These are phyloP conservation scores for Aphelenchoides fujianensis DNA, from an alignment of 1,140 invertebrate species.

Conservation along the genomic window DNA sequence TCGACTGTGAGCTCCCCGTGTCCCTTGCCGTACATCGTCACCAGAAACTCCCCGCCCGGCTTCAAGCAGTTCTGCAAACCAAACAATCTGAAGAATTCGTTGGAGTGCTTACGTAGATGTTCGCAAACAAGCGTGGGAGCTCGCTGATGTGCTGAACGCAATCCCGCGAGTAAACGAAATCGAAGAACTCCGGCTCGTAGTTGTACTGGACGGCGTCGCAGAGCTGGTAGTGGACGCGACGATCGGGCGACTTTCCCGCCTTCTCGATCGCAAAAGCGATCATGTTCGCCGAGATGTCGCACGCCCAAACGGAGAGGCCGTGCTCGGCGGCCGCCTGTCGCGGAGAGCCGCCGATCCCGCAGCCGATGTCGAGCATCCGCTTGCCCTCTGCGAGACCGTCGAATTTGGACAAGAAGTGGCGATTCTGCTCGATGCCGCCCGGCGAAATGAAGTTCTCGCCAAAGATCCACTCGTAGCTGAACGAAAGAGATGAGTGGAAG, in stretches of 20 bases:
- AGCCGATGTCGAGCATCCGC: slow-evolving; percentile 68
- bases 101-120: slow-evolving; percentile 65
- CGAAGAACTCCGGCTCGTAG: slow-evolving; percentile 66
- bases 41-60: slow-evolving; percentile 68
- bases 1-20: slow-evolving; percentile 65
- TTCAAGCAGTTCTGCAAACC: slow-evolving; percentile 66
- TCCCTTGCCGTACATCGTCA: slow-evolving; percentile 69
- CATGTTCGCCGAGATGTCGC: slow-evolving; percentile 70
- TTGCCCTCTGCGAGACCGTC: slow-evolving; percentile 64
- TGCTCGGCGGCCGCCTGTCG: slow-evolving; percentile 69
- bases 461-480: slow-evolving; percentile 71
- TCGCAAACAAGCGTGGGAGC: slow-evolving; percentile 66
- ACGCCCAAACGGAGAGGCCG: slow-evolving; percentile 67
- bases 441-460: slow-evolving; percentile 69
- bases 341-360: slow-evolving; percentile 70
- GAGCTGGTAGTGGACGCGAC: slow-evolving; percentile 65
- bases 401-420: slow-evolving; percentile 62
- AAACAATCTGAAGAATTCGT: slow-evolving; percentile 7
- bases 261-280: slow-evolving; percentile 66
- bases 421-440: slow-evolving; percentile 65
- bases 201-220: slow-evolving; percentile 67
- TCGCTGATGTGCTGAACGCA: slow-evolving; percentile 70
- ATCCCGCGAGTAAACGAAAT: slow-evolving; percentile 69
- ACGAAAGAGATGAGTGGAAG: no score
- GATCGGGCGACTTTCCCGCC: slow-evolving; percentile 56